Base-by-base conservation (phyloP, 2,797 vertebrate species). In the Neoniphon sammara region DNA sequence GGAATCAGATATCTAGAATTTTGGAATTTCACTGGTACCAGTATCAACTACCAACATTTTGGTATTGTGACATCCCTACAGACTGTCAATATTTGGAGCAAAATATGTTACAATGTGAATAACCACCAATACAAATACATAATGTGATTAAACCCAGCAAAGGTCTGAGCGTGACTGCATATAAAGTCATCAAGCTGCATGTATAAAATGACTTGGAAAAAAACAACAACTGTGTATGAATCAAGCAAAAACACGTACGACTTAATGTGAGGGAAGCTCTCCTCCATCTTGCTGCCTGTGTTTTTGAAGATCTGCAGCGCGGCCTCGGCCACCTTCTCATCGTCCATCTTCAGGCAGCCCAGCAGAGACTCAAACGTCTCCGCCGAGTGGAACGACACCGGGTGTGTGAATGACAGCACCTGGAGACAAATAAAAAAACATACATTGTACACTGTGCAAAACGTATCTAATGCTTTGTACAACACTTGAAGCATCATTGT, bases 251-350 rank as follows among this genome's bases (percentile, higher is more conserved):
- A 65, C 46, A 95, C 98, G 85, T 91, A 99, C 98, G 96, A 98
- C 92, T 98, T 95, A 87, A 99, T 99, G 81, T 99, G 97, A 82
- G 97, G 96, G 70, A 98, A 99, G 86, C 98, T 97, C 91, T 98
- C 97, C 88, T 99, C 98, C 92, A 99, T 96, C 93, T 94, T 98
- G 91, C 94, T 93, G 78, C 97, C 98, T 0, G 98, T 99, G 85
- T 99, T 99, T 91, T 97, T 98, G 82, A 99, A 99, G 91, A 99
- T 99, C 86, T 99, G 98, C 87, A 99, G 93, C 0, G 97, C 97
- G 0, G 97, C 97, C 91, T 99, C 97, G 0, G 98, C 97, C 39
- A 99, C 98, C 91, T 99, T 99, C 91, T 99, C 98, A 61, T 99
- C 98, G 15, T 99, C 97, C 97, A 99, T 99, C 91, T 98, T 99